Conservation (phyloP, 2,888 invertebrate genomes). For the Spodoptera exigua region DNA sequence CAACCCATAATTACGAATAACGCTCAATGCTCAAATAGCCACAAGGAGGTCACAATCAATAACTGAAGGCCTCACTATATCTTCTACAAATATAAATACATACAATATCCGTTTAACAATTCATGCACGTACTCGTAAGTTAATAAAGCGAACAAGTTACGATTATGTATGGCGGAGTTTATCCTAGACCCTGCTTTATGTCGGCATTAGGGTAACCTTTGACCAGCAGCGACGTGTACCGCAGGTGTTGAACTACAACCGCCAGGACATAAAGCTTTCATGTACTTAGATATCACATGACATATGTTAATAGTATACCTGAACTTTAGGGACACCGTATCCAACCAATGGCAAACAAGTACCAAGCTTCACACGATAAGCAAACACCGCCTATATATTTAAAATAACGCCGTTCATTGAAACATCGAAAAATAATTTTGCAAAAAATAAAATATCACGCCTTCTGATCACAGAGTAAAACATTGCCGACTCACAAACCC, state of each 20-base stretch:
- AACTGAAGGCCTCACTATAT: neutral
- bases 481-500: constrained; percentile 26
- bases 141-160: constrained; percentile 49
- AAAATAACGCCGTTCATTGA: constrained; percentile 10
- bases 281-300: constrained; percentile 55
- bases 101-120: constrained; percentile 26
- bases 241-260: constrained; percentile 56
- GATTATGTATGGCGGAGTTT: constrained; percentile 49
- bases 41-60: constrained; percentile 14
- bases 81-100: constrained; percentile 30
- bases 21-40: constrained; percentile 2
- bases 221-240: constrained; percentile 47
- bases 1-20: constrained; percentile 7
- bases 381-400: constrained; percentile 15
- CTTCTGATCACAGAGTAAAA: constrained; percentile 32
- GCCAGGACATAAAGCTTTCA: constrained; percentile 47
- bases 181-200: constrained; percentile 52
- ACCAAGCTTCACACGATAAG: constrained; percentile 22
- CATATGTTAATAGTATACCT: constrained; percentile 46
- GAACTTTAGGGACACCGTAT: constrained; percentile 49
- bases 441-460: constrained; percentile 24
- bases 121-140: constrained; percentile 52
- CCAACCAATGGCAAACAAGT: constrained; percentile 48
- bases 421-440: constrained; percentile 19
- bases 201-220: constrained; percentile 47